phyloP scores from a whole-genome alignment of 2,888 invertebrate species.

The Sarcophaga subvicina region DNA sequence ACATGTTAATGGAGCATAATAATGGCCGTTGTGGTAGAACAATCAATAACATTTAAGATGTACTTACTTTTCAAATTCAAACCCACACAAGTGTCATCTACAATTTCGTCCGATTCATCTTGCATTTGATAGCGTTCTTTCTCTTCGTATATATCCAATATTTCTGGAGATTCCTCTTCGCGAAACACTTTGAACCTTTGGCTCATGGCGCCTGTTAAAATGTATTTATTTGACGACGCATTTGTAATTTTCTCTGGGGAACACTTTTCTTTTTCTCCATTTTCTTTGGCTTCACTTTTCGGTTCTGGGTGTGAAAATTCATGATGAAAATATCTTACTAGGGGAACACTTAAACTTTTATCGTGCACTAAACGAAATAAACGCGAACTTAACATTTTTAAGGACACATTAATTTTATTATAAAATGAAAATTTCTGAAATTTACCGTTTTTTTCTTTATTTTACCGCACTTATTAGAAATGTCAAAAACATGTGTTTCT shows the following conservation, averaged over 20 bases:
- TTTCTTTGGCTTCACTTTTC: not conserved
- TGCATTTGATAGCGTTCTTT: slow-evolving; percentile 76
- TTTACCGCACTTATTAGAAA: not conserved
- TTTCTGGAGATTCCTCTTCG: slow-evolving; percentile 87
- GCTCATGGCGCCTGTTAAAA: slow-evolving; percentile 82
- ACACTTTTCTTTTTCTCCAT: not conserved
- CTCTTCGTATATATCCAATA: slow-evolving; percentile 90
- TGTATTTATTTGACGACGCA: not conserved
- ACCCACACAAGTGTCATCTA: slow-evolving; percentile 81
- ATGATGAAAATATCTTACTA: slow-evolving; percentile 77
- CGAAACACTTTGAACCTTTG: slow-evolving; percentile 87
- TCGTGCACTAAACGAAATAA: slow-evolving; percentile 75
- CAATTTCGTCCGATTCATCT: slow-evolving; percentile 75
- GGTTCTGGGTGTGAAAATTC: slow-evolving; percentile 77
- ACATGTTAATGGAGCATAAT: too few relatives aligned
- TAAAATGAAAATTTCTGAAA: not conserved
- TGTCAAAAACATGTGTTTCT: slow-evolving; percentile 46
- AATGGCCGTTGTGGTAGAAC: too few relatives aligned
- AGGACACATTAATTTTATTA: not conserved
- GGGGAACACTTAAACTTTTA: slow-evolving; percentile 73
- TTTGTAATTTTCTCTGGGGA: not conserved
- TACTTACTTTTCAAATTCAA: slow-evolving; percentile 84
- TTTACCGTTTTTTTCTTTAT: not conserved
- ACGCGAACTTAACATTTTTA: slow-evolving; percentile 73
- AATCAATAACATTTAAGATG: not conserved